Evolutionary conservation across 2,113 vertebrate species (phyloP), one percentile per base, ranked within the genome.

Genomic region (Coptodon bakossiorum): DNA sequence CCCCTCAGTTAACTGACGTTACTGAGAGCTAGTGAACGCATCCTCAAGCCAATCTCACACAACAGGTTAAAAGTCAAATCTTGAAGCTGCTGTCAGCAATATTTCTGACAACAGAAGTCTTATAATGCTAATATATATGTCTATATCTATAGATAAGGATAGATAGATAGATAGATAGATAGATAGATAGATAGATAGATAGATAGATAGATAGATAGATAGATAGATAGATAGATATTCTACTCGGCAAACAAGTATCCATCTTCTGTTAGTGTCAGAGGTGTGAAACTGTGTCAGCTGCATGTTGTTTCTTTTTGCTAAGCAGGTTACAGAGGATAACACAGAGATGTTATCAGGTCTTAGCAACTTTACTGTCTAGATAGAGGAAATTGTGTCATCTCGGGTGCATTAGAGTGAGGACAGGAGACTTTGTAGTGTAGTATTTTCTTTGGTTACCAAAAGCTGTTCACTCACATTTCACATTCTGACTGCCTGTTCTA

Each of bases 1-100:
- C 91, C 68, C 90, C 88, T 91, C 86, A 52, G 31, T 57, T 36
- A 54, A 68, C 29, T 81, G 85, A 85, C 61, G 17, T 84, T 22
- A 36, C 24, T 66, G 34, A 79, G 22, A 66, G 56, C 61, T 38
- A 54, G 50, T 36, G 68, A 86, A 80, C 45, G 79, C 57, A 80
- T 54, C 85, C 16, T 82, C 24, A 73, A 36, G 45, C 6, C 10
- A 22, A 57, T 79, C n/a, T 43, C 54, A 76, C 22, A 63, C 27
- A 14, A 7, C 13, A 31, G 8, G 84, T 17, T 53, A 6, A 6
- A 56, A 61, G 61, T 56, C 48, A 40, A 54, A 88, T 83, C 24
- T 59, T 6, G 22, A n/a, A 22, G 81, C n/a, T 84, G 34, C 54
- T 7, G 5, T 86, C 80, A 87, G 40, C 66, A 80, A 34, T 66